Base-by-base conservation (phyloP, 23 tunicate genomes). In the Ascidia mentula region DNA sequence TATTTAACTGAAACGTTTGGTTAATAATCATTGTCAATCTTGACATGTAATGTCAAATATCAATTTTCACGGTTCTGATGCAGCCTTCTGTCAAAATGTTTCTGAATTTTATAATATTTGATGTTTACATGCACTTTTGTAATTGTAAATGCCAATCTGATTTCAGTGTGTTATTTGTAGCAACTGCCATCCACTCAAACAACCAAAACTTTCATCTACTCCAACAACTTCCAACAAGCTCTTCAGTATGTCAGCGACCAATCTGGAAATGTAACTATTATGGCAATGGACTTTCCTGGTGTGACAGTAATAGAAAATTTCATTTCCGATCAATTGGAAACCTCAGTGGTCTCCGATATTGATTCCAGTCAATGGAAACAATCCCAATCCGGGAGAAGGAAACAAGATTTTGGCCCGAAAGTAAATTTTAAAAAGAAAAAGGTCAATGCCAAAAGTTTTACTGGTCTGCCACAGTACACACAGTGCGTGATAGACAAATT, bases 391-490 rank as follows among this genome's bases (percentile, higher is more conserved):
- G 99, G 99, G 3, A 69, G 99, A 72, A 78, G 94, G 35, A 96
- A 96, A 45, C 99, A 96, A 88, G 99, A 96, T 75, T 96, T 46
- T 80, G 99, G 99, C 15, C 99, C 99, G 6, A 96, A 96, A 85
- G 97, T 92, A n/a, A 96, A 96, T 60, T 96, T 96, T 84, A 96
- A 96, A 69, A 86, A 83, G 70, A 72, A 83, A 53, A 95, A 90
- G 69, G 82, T 83, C 12, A 95, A 95, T 32, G 18, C 60, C 32
- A n/a, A 78, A 0, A n/a, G 86, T 1, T 95, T 95, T 37, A 34
- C 69, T 38, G 99, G 99, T n/a, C 78, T 95, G 38, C 99, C 99
- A n/a, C 22, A 38, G 28, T 90, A 85, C 59, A 75, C 42, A 13
- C 22, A 71, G 13, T 18, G 15, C 20, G 45, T 88, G 59, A 77